phyloP scores from a whole-genome alignment of 2,113 vertebrate species.

The Entomyzon cyanotis region DNA sequence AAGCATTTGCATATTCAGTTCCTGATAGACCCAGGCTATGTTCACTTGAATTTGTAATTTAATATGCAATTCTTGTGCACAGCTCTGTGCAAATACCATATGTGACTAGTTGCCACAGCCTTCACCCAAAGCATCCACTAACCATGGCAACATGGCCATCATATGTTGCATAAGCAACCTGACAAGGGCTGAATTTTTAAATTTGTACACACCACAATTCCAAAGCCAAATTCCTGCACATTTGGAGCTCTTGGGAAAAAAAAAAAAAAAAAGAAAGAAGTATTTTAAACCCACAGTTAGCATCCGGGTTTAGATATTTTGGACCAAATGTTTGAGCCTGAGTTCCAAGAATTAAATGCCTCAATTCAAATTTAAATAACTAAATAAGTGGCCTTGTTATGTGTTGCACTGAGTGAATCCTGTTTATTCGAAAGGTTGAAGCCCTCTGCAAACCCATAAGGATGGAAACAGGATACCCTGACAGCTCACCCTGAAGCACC shows the following conservation, averaged over 20 bases:
- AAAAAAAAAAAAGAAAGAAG: background rate
- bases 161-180: slow-evolving; percentile 58
- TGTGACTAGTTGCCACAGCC: slow-evolving; percentile 69
- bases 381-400: background rate
- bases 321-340: background rate
- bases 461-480: background rate
- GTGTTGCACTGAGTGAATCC: background rate
- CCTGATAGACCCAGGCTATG: background rate
- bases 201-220: slow-evolving; percentile 46
- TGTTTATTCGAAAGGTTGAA: background rate
- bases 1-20: slow-evolving; percentile 10
- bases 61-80: slow-evolving; percentile 61
- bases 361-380: background rate
- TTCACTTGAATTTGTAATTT: slow-evolving; percentile 54
- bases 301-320: background rate
- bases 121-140: slow-evolving; percentile 61
- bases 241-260: background rate
- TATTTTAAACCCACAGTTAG: background rate
- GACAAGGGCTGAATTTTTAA: slow-evolving; percentile 45
- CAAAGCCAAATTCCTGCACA: slow-evolving; percentile 60
- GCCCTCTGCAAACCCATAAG: background rate
- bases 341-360: background rate
- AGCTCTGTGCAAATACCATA: slow-evolving; percentile 62
- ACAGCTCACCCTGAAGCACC: background rate
- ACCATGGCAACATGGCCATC: slow-evolving; percentile 73